Percentiles rank a stretch among this genome's conserved stretches.
Conservation (phyloP, 2,888 invertebrate species). For the Morpho achilles region DNA sequence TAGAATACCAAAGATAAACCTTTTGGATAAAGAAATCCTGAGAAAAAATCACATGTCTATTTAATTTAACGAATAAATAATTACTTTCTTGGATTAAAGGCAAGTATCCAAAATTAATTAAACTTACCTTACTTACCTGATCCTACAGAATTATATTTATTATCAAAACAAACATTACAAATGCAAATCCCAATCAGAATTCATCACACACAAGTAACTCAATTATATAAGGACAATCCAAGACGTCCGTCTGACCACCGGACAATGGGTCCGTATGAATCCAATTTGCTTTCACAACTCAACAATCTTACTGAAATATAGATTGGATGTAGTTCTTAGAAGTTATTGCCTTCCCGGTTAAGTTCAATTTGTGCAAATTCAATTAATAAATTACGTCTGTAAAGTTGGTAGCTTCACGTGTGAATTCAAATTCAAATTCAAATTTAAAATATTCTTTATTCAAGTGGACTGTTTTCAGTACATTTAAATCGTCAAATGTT, state of each 20-base stretch:
- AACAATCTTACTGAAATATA: constrained; percentile 25
- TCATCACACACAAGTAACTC: constrained; percentile 38
- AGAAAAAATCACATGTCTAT: too few species aligned
- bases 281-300: constrained; percentile 33
- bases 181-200: constrained; percentile 35
- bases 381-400: background rate
- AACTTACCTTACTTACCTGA: too few species aligned
- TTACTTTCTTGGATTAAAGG: too few species aligned
- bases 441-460: too few species aligned
- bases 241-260: constrained; percentile 30
- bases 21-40: too few species aligned
- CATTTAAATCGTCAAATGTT: too few species aligned
- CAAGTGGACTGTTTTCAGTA: too few species aligned
- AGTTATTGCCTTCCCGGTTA: constrained; percentile 5
- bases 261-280: constrained; percentile 36
- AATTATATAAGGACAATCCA: constrained; percentile 33
- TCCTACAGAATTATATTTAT: background rate
- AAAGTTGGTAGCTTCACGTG: too few species aligned
- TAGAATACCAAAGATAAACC: too few species aligned
- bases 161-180: constrained; percentile 20
- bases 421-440: too few species aligned
- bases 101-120: too few species aligned
- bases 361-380: constrained; percentile 11
- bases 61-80: too few species aligned
- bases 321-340: constrained; percentile 10